Percentiles rank a stretch among this genome's conserved stretches.
Evolutionary conservation across 2,888 invertebrate genomes (phyloP).

Genomic region (Cheilosia scutellata): DNA sequence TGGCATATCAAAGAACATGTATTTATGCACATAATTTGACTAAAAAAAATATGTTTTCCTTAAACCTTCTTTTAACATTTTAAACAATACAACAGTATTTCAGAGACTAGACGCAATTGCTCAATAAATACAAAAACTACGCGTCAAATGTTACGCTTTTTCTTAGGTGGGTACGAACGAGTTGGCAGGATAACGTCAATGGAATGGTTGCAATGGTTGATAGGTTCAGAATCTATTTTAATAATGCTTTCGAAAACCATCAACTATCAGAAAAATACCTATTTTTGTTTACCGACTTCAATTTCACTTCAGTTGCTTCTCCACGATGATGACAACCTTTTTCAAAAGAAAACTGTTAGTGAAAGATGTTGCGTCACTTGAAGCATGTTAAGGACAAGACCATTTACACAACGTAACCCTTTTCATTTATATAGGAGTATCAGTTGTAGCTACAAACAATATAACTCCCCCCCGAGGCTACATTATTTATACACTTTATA

Average conservation of each 20-base stretch:
- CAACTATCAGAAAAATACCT: neutral
- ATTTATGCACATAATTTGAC: too few species aligned
- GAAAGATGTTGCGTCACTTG: neutral
- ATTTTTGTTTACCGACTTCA: neutral
- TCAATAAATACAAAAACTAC: too few species aligned
- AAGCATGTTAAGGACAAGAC: neutral
- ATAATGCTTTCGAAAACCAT: neutral
- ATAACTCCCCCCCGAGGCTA: neutral
- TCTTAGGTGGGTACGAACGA: too few species aligned
- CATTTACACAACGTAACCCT: neutral
- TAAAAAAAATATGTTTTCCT: too few species aligned
- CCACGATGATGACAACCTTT: neutral
- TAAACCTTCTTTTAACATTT: too few species aligned
- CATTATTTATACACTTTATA: neutral
- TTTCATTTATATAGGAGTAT: neutral
- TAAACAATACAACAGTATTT: too few species aligned
- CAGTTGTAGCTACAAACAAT: slow-evolving; percentile 1
- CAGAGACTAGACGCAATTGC: too few species aligned
- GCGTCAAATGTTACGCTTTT: too few species aligned
- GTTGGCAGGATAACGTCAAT: too few species aligned
- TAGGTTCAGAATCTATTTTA: too few species aligned
- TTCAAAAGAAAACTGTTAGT: slow-evolving; percentile 8
- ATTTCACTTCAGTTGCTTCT: neutral
- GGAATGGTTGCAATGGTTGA: too few species aligned
- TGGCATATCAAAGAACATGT: too few species aligned